Evolutionary conservation across 1,140 invertebrate genomes (phyloP).

Genomic region (Drosophila bocqueti): DNA sequence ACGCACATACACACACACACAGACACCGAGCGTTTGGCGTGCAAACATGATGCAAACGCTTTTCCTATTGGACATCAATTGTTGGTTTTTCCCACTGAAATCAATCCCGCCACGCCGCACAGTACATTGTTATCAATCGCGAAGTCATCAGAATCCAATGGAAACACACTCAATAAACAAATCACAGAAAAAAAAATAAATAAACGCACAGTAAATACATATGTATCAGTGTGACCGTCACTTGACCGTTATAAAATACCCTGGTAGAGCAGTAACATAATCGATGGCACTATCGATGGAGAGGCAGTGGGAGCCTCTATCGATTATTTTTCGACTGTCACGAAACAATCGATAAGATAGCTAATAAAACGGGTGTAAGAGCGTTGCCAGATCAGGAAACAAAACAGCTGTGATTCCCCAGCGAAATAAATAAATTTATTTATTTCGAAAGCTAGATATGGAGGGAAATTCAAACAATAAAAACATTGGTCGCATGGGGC

Average conservation of each 20-base stretch:
- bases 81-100: conserved; percentile 9
- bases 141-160: neutral
- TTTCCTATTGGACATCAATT: conserved; percentile 46
- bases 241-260: conserved; percentile 7
- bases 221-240: conserved; percentile 7
- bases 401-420: too few species aligned
- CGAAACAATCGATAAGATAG: too few species aligned
- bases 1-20: conserved; percentile 18
- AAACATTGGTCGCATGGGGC: too few species aligned
- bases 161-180: conserved; percentile 47
- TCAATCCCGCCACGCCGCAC: neutral
- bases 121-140: conserved; percentile 5
- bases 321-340: neutral
- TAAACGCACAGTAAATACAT: conserved; percentile 44
- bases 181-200: conserved; percentile 58
- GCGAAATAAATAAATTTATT: too few species aligned
- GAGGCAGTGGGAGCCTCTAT: neutral
- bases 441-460: too few species aligned
- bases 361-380: too few species aligned
- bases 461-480: too few species aligned
- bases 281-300: neutral
- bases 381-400: too few species aligned
- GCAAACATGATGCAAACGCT: conserved; percentile 60
- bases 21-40: conserved; percentile 40
- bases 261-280: neutral